Percentiles rank a stretch among this genome's conserved stretches.
phyloP scores from a whole-genome alignment of 2,113 vertebrate species.

The Dipodomys spectabilis region DNA sequence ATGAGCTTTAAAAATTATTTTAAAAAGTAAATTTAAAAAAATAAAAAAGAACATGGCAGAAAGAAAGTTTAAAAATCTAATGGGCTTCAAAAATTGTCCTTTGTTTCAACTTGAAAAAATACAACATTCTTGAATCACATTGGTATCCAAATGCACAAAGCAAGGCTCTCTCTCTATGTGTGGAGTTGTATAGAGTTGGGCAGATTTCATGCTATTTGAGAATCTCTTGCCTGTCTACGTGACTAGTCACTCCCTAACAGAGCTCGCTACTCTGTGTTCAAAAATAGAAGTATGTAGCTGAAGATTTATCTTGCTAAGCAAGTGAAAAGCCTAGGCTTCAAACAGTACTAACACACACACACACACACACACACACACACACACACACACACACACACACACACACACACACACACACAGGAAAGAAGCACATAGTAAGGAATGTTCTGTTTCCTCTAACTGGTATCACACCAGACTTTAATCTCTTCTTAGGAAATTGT shows the following conservation, averaged over 20 bases:
- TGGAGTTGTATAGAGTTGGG: neutral
- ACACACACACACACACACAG: too few relatives aligned
- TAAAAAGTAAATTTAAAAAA: neutral
- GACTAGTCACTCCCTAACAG: neutral
- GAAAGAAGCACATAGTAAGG: too few relatives aligned
- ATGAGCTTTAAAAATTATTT: neutral
- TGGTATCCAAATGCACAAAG: neutral
- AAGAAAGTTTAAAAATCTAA: neutral
- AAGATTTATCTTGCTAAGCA: too few relatives aligned
- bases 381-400: too few relatives aligned
- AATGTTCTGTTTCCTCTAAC: neutral
- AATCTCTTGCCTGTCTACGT: neutral
- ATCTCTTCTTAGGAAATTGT: neutral
- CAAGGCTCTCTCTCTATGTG: neutral
- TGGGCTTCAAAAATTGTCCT: neutral
- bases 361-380: too few relatives aligned
- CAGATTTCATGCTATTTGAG: neutral
- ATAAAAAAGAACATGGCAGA: neutral
- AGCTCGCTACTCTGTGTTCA: neutral
- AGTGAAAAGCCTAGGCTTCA: too few relatives aligned
- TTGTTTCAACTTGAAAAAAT: neutral
- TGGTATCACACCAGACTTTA: neutral
- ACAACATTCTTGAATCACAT: neutral
- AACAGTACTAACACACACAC: too few relatives aligned
- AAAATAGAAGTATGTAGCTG: neutral